Evolutionary conservation across 2,888 invertebrate species (phyloP).

Genomic region (Hemaris fuciformis): DNA sequence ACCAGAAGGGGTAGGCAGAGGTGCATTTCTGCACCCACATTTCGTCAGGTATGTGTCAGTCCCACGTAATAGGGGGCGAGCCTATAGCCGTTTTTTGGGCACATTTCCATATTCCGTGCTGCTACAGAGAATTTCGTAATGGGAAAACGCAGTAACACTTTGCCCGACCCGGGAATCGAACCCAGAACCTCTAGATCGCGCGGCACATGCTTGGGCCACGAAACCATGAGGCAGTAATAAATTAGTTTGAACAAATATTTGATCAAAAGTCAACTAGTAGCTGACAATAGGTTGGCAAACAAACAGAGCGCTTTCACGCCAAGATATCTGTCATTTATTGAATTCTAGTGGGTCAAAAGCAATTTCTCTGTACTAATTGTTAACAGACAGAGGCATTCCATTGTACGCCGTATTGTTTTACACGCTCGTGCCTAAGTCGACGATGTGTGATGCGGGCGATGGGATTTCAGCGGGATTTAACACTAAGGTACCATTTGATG

Average conservation of each 20-base stretch:
- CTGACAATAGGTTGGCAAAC: background rate
- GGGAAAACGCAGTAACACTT: no score
- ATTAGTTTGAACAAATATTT: background rate
- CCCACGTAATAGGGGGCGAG: no score
- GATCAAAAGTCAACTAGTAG: background rate
- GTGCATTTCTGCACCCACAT: no score
- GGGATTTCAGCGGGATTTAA: background rate
- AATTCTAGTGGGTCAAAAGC: slow-evolving; percentile 46
- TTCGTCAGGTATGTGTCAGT: no score
- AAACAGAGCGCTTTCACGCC: background rate
- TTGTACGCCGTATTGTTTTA: slow-evolving; percentile 67
- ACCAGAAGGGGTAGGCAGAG: no score
- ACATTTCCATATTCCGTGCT: no score
- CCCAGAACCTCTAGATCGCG: no score
- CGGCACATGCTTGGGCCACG: no score
- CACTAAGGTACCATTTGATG: background rate
- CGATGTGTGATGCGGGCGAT: slow-evolving; percentile 22
- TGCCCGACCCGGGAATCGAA: no score
- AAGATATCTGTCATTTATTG: slow-evolving; percentile 9
- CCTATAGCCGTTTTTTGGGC: no score
- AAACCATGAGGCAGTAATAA: no score
- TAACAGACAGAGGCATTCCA: slow-evolving; percentile 55
- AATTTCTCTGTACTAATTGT: slow-evolving; percentile 63
- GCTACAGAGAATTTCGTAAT: no score
- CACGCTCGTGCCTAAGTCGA: slow-evolving; percentile 45